phyloP scores from a whole-genome alignment of 2,797 vertebrate genomes.

The Sebastiscus albofasciatus region DNA sequence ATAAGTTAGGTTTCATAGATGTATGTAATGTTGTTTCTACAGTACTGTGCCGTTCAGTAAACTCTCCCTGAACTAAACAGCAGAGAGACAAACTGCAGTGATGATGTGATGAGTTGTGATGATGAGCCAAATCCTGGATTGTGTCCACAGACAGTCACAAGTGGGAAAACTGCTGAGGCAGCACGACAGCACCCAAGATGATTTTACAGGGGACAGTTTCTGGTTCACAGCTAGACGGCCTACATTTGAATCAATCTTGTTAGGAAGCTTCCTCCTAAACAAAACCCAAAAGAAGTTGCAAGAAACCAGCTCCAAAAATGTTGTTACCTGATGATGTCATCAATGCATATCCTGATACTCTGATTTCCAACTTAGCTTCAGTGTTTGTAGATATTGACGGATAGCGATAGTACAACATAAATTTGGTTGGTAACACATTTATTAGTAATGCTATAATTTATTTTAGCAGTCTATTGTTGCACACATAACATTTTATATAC shows the following conservation, averaged over 20 bases:
- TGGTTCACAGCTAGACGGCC: constrained; percentile 28
- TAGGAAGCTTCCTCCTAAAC: neutral
- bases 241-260: constrained; percentile 10
- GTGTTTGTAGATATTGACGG: neutral
- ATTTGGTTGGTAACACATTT: too few relatives aligned
- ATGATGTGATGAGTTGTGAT: constrained; percentile 29
- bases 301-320: neutral
- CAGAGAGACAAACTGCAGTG: constrained; percentile 29
- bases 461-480: too few relatives aligned
- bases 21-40: neutral
- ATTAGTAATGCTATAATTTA: too few relatives aligned
- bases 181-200: constrained; percentile 18
- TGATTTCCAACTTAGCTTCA: neutral
- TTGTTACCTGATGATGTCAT: neutral
- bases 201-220: constrained; percentile 32
- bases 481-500: too few relatives aligned
- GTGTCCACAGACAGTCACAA: constrained; percentile 41
- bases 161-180: constrained; percentile 30
- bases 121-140: constrained; percentile 35
- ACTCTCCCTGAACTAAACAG: constrained; percentile 1
- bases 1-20: neutral
- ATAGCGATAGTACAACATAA: neutral
- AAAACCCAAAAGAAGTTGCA: neutral
- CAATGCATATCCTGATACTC: neutral
- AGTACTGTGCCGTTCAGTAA: neutral